Evolutionary conservation across 2,113 vertebrate genomes (phyloP).

Genomic region (Muntiacus reevesi): DNA sequence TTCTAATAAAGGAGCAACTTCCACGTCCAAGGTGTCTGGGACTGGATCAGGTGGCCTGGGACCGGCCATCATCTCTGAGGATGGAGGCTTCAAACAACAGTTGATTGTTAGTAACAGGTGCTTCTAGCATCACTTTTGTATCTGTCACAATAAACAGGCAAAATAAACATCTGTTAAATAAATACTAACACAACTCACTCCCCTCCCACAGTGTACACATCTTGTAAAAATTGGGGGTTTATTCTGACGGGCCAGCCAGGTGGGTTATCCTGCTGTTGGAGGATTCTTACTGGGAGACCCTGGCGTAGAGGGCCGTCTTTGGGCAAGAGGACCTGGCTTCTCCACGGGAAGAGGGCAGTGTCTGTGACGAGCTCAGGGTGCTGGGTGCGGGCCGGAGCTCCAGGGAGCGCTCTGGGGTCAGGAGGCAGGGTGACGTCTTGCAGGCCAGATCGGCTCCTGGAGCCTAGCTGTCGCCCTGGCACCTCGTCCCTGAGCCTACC

Average conservation of each 20-base stretch:
- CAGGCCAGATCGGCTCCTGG: not conserved
- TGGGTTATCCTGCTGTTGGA: not conserved
- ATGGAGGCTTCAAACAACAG: not conserved
- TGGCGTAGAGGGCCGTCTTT: not conserved
- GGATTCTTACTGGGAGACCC: not conserved
- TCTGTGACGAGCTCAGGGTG: accelerated
- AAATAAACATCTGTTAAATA: not conserved
- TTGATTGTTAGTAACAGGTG: not conserved
- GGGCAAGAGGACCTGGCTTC: not conserved
- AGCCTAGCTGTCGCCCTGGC: accelerated
- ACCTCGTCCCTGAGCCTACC: not conserved
- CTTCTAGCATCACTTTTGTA: not conserved
- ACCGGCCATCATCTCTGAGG: not conserved
- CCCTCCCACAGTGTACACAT: accelerated
- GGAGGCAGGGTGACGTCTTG: not conserved
- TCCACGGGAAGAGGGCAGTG: not conserved
- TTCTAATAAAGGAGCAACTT: not conserved
- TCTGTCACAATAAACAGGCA: not conserved
- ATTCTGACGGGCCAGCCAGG: not conserved
- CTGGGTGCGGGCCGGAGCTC: not conserved
- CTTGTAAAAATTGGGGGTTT: not conserved
- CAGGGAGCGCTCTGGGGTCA: not conserved
- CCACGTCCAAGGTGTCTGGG: too few species aligned
- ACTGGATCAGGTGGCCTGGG: not conserved
- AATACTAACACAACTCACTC: not conserved